Base-by-base conservation (phyloP, 2,888 invertebrate genomes). In the Dryomyza anilis region DNA sequence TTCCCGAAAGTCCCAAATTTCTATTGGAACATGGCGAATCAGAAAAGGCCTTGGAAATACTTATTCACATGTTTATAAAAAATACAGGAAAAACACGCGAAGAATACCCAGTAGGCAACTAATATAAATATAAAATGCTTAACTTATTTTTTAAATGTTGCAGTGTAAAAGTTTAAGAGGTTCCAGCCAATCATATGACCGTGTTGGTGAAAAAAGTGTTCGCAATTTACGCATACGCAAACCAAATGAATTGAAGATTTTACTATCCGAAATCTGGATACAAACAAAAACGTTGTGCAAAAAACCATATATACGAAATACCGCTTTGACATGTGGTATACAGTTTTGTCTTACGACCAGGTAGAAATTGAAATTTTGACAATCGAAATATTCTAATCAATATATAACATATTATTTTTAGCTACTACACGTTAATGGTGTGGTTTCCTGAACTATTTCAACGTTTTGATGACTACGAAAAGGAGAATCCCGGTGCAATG, bases 401-500 rank as follows among this genome's bases (percentile, higher is more conserved):
- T 23, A 46, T 62, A 58, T 64, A 12, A 25, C 16, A 19, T 27
- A 29, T 39, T 67, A 62, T 55, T 83, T 84, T 14, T 84, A 95
- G 95, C 78, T 95, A 94, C 84, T 95, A 95, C 81, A 95, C 95
- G 7, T 84, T 95, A 48, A 94, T 94, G 92, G 89, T 95, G 80
- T 95, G 95, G 95, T 94, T 95, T 84, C 94, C 94, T 14, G 94
- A 94, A 81, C 83, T 95, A 74, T 95, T 95, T 84, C 89, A 89
- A 82, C 89, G 94, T 61, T 92, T 92, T 81, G 91, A 92, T 76
- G 89, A 89, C 73, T 92, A 88, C 79, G 92, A 92, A 77, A 78
- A 82, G 27, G 79, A 84, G 1, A 85, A 90, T 85, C 91, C 91
- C 1, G 88, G 88, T 69, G 85, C 87, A 57, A 85, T 86, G 0